Conservation (phyloP, 2,797 vertebrate genomes). For the Enteromius trimaculatus region DNA sequence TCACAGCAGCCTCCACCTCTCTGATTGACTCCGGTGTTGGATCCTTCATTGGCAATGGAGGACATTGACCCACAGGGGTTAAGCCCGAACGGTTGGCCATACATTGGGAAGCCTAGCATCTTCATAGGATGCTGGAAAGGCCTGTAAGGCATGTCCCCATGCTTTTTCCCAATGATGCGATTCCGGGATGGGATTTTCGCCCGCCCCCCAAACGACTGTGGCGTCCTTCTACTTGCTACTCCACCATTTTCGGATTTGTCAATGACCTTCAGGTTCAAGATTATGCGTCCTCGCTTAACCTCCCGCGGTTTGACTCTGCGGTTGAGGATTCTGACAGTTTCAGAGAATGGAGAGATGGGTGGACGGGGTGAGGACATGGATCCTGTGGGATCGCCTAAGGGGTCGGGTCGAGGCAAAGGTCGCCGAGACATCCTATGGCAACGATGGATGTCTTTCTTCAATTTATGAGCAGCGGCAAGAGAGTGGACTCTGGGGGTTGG, state of each 20-base stretch:
- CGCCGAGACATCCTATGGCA: slow-evolving; percentile 97
- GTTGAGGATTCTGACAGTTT: slow-evolving; percentile 97
- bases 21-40: slow-evolving; percentile 47
- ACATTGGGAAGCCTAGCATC: slow-evolving; percentile 90
- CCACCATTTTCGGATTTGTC: slow-evolving; percentile 82
- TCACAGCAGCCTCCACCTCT: slow-evolving; percentile 23
- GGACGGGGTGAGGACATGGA: slow-evolving; percentile 77
- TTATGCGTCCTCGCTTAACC: slow-evolving; percentile 93
- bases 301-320: slow-evolving; percentile 95
- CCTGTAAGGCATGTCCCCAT: slow-evolving; percentile 92
- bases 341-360: slow-evolving; percentile 91
- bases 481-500: slow-evolving; percentile 91
- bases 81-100: slow-evolving; percentile 83
- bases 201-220: slow-evolving; percentile 74
- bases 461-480: slow-evolving; percentile 90
- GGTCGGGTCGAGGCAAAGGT: slow-evolving; percentile 88
- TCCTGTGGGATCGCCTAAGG: slow-evolving; percentile 69
- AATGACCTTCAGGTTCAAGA: slow-evolving; percentile 96
- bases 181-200: slow-evolving; percentile 94
- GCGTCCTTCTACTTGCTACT: slow-evolving; percentile 59
- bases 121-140: slow-evolving; percentile 95
- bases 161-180: slow-evolving; percentile 94
- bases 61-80: slow-evolving; percentile 70
- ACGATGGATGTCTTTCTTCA: slow-evolving; percentile 98
- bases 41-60: slow-evolving; percentile 60